Percentiles rank a stretch among this genome's conserved stretches.
Evolutionary conservation across 2,888 invertebrate genomes (phyloP).

Genomic region (Malacosoma neustria): DNA sequence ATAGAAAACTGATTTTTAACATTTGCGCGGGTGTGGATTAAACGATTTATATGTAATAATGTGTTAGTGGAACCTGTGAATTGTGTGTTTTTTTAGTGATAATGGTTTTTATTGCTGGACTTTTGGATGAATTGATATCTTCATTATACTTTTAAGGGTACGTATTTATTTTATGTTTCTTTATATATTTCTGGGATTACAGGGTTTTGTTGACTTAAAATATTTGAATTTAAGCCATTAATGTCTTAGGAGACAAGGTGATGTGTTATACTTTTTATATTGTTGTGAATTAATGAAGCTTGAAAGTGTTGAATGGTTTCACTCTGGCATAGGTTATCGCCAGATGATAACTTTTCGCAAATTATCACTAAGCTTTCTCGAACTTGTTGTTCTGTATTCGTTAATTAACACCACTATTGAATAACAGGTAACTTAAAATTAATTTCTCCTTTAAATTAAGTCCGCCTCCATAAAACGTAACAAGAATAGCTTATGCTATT

Average conservation of each 20-base stretch:
- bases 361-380: constrained; percentile 8
- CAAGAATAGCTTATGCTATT: too few relatives aligned
- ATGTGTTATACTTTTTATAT: background rate
- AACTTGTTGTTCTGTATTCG: background rate
- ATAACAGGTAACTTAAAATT: background rate
- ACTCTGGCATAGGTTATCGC: constrained; percentile 41
- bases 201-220: background rate
- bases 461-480: too few relatives aligned
- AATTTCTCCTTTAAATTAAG: too few relatives aligned
- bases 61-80: constrained; percentile 62
- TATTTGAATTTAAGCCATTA: too few relatives aligned
- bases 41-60: constrained; percentile 50
- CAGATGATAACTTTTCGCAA: constrained; percentile 48
- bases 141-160: constrained; percentile 64
- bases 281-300: constrained; percentile 3
- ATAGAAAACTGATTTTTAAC: constrained; percentile 68
- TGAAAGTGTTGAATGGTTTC: constrained; percentile 15
- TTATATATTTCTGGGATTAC: constrained; percentile 5
- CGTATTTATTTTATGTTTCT: constrained; percentile 61
- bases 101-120: constrained; percentile 62
- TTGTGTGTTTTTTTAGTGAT: constrained; percentile 62
- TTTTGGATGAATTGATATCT: constrained; percentile 52
- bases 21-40: constrained; percentile 72
- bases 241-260: too few relatives aligned
- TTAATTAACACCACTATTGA: background rate